Conservation (phyloP, 2,888 invertebrate species). For the Epistrophe eligans region DNA sequence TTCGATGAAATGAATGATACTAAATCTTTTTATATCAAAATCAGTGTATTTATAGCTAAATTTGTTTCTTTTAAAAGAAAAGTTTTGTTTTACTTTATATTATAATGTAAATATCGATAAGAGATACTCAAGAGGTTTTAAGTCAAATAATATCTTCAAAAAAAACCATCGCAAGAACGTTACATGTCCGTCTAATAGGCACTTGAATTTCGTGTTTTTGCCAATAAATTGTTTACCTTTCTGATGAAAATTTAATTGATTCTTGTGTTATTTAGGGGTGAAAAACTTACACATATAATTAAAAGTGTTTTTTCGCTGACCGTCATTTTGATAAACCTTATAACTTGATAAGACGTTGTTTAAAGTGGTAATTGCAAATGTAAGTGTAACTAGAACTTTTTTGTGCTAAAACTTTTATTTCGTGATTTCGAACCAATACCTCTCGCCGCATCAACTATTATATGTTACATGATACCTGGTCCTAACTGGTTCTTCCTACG, state of each 20-base stretch:
- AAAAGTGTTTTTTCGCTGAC: not conserved
- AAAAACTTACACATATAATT: not conserved
- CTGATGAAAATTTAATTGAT: not conserved
- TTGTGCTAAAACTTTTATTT: too few relatives aligned
- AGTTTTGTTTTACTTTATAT: not conserved
- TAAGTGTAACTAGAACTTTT: too few relatives aligned
- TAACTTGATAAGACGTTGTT: not conserved
- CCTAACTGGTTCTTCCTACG: too few relatives aligned
- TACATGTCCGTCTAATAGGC: constrained; percentile 2
- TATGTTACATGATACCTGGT: too few relatives aligned
- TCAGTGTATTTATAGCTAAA: constrained; percentile 1
- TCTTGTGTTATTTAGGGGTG: not conserved
- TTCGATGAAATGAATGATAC: constrained; percentile 17
- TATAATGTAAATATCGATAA: not conserved
- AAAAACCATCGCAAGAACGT: not conserved
- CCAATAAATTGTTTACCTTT: not conserved
- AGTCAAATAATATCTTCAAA: not conserved
- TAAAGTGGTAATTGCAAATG: too few relatives aligned
- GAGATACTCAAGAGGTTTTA: constrained; percentile 4
- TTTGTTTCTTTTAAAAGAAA: not conserved
- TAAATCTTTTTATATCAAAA: not conserved
- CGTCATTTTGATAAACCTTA: not conserved
- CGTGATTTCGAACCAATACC: too few relatives aligned
- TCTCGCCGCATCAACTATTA: too few relatives aligned
- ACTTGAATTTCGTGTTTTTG: constrained; percentile 7